Evolutionary conservation across 2,113 vertebrate species (phyloP).

Genomic region (Mormoops blainvillei): DNA sequence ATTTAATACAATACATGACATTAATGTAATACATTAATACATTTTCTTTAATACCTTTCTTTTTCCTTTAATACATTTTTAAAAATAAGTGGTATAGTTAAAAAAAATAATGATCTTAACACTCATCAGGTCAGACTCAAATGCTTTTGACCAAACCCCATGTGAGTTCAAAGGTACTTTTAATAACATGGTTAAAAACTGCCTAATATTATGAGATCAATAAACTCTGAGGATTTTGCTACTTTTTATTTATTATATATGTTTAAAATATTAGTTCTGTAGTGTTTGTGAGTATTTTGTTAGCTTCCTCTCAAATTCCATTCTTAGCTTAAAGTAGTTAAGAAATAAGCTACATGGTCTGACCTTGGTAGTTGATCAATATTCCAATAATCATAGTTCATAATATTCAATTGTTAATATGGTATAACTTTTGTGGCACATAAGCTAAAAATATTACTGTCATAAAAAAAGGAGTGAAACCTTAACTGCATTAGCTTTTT

Average conservation of each 20-base stretch:
- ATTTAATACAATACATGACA: too few relatives aligned
- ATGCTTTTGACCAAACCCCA: not conserved
- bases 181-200: not conserved
- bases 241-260: not conserved
- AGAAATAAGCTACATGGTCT: not conserved
- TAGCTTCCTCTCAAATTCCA: not conserved
- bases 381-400: not conserved
- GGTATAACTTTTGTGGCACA: not conserved
- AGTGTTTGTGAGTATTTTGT: not conserved
- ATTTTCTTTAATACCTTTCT: too few relatives aligned
- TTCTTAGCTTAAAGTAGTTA: not conserved
- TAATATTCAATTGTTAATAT: not conserved
- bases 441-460: not conserved
- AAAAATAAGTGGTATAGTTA: not conserved
- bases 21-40: too few relatives aligned
- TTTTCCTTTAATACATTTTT: not conserved
- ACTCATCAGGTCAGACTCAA: not conserved
- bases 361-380: not conserved
- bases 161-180: not conserved
- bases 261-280: not conserved
- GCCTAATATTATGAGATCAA: not conserved
- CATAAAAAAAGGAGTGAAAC: not conserved
- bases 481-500: not conserved
- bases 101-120: not conserved
- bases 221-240: not conserved